A percentile compares a stretch with the other conserved stretches of the same genome.
These are phyloP conservation scores for Aplidium turbinatum DNA, from an alignment of 23 tunicate species.

Conservation along the genomic window DNA sequence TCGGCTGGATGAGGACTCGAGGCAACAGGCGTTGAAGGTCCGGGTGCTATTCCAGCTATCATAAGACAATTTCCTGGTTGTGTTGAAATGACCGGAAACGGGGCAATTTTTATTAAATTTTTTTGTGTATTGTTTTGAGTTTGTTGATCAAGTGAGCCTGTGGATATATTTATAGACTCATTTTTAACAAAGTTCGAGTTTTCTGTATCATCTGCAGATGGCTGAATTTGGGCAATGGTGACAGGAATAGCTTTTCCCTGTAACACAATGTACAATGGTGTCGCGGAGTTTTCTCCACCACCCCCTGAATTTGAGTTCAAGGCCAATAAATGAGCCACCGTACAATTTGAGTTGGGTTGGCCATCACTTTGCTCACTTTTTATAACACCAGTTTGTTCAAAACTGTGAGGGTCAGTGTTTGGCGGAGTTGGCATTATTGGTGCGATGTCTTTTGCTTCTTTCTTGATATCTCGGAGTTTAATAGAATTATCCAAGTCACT, in stretches of 20 bases:
- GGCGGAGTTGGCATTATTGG: neutral
- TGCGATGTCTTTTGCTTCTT: neutral
- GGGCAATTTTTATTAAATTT: conserved; percentile 74
- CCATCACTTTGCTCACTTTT: neutral
- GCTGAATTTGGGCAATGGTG: conserved; percentile 67
- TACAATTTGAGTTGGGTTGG: conserved; percentile 1
- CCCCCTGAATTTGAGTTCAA: conserved; percentile 35
- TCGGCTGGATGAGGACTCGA: neutral
- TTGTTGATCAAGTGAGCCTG: neutral
- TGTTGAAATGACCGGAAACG: conserved; percentile 56
- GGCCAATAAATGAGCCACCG: conserved; percentile 77
- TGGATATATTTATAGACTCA: neutral
- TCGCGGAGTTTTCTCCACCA: neutral
- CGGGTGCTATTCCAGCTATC: conserved; percentile 88
- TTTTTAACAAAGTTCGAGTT: neutral
- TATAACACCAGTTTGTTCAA: neutral
- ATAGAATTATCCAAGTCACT: neutral
- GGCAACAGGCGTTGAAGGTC: neutral
- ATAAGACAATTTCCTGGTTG: conserved; percentile 72
- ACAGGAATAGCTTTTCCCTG: conserved; percentile 75
- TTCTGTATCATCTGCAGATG: neutral
- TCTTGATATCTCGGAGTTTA: neutral
- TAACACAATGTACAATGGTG: conserved; percentile 68
- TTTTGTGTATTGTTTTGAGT: conserved; percentile 18
- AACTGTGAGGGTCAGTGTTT: neutral